These are phyloP conservation scores for Epizoanthus stellaris DNA, from an alignment of 92 coral and sea anemone species.

Conservation along the genomic window DNA sequence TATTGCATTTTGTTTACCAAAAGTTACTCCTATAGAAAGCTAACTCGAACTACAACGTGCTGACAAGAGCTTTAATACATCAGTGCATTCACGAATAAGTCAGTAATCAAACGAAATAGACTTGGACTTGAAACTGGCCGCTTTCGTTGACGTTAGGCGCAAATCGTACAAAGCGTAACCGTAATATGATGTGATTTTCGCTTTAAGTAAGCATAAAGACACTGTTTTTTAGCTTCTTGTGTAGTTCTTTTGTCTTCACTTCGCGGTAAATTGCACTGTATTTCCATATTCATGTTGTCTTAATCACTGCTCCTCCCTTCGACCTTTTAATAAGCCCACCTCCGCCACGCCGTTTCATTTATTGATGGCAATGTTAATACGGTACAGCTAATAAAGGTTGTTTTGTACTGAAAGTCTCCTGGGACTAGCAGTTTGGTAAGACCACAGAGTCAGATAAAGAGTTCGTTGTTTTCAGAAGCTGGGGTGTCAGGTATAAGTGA, in stretches of 20 bases:
- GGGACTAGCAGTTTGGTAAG: conserved; percentile 30
- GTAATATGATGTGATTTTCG: neutral
- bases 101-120: too few relatives aligned
- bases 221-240: conserved; percentile 10
- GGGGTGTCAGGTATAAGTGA: conserved; percentile 18
- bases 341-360: conserved; percentile 23
- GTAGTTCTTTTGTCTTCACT: conserved; percentile 14
- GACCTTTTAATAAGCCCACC: conserved; percentile 14
- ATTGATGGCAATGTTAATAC: neutral
- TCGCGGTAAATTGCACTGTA: neutral
- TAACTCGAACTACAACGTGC: neutral
- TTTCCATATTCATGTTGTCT: conserved; percentile 1
- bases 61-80: too few relatives aligned
- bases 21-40: conserved; percentile 27
- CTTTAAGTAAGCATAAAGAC: neutral
- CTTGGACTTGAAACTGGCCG: too few relatives aligned
- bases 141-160: too few relatives aligned
- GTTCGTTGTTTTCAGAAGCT: conserved; percentile 2
- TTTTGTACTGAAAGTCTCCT: conserved; percentile 3
- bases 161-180: too few relatives aligned
- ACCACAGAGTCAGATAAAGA: conserved; percentile 2
- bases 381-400: conserved; percentile 18
- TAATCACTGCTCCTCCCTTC: conserved; percentile 25
- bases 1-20: conserved; percentile 7
- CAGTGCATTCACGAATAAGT: too few relatives aligned